Evolutionary conservation across 2,888 invertebrate species (phyloP).

Genomic region (Palloptera scutellata): DNA sequence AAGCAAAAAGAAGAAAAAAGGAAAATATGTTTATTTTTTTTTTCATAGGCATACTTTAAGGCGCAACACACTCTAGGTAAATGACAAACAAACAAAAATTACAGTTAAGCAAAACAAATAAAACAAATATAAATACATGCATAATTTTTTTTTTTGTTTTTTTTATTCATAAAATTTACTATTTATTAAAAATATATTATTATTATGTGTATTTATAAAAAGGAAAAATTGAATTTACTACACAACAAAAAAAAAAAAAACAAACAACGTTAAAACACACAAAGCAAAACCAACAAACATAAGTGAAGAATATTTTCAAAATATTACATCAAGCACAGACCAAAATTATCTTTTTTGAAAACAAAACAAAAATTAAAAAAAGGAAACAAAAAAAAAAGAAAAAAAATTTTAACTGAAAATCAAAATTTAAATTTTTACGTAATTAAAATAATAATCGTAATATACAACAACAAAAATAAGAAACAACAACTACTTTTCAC

Average conservation of each 20-base stretch:
- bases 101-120: not conserved
- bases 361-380: not conserved
- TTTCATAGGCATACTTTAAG: slow-evolving; percentile 32
- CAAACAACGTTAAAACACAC: not conserved
- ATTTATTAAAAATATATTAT: not conserved
- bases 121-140: no score
- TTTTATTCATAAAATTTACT: no score
- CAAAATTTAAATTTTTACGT: slow-evolving; percentile 6
- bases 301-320: slow-evolving; percentile 4
- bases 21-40: slow-evolving; percentile 23
- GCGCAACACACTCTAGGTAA: slow-evolving; percentile 16
- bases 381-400: not conserved
- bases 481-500: not conserved
- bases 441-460: not conserved
- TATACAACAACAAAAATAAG: not conserved
- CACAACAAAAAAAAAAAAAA: slow-evolving; percentile 18
- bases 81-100: slow-evolving; percentile 5
- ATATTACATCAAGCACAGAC: not conserved
- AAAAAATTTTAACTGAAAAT: slow-evolving; percentile 1
- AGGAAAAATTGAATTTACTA: not conserved
- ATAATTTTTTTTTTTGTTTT: no score
- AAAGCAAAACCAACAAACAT: not conserved
- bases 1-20: slow-evolving; percentile 14
- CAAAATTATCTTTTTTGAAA: slow-evolving; percentile 8
- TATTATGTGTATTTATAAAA: no score